Evolutionary conservation across 2,888 invertebrate species (phyloP), one percentile per base, ranked within the genome.

Genomic region (Platycheirus albimanus): DNA sequence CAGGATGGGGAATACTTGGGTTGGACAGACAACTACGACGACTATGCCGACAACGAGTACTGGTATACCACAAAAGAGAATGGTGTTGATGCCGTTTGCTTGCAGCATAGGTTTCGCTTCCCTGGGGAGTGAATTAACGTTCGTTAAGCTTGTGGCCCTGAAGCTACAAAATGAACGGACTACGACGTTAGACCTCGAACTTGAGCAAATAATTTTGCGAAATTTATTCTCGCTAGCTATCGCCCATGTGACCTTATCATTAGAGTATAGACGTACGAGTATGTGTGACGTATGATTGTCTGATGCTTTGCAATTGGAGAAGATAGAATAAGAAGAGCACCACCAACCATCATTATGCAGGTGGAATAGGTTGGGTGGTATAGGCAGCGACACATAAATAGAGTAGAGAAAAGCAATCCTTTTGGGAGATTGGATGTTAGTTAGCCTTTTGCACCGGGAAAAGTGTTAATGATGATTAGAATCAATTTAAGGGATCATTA

Each of bases 401-500:
- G n/a, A n/a, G n/a, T n/a, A n/a, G n/a, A 52, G 20, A 24, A 49
- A 36, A 33, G 20, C 38, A 36, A 56, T 76, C 83, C 78, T 69
- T 41, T 45, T 63, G 83, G 83, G 83, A 74, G 72, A 83, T 58
- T 56, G 51, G 64, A 77, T 72, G 83, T 69, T 83, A 83, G 83
- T 78, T 83, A 83, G 83, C 83, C 78, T 83, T 67, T 78, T 83
- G 83, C 83, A 83, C 83, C 78, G 83, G 72, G 72, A 83, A 83
- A 90, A 90, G 90, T 90, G 90, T 90, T 90, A 90, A 90, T 90
- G 90, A 90, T 90, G 90, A 90, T 90, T 90, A 90, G 90, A 90
- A 88, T 90, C 90, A 90, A 90, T 90, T 90, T 90, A 88, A 87
- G 88, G 89, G 89, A 89, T 89, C 90, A 90, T 90, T 90, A 90